Evolutionary conservation across 2,888 invertebrate genomes (phyloP).

Genomic region (Eudemis profundana): DNA sequence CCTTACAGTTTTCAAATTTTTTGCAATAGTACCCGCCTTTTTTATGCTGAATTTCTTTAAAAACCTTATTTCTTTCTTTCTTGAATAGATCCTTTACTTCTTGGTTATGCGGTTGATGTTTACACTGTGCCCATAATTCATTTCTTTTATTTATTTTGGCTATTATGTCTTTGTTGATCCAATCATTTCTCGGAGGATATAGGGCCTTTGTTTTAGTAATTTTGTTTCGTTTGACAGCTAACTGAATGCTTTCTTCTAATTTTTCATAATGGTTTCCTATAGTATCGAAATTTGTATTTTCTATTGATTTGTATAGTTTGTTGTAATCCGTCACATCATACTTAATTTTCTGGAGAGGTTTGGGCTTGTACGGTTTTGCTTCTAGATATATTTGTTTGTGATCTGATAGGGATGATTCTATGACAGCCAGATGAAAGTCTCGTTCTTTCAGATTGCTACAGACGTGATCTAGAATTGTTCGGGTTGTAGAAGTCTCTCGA

Average conservation of each 20-base stretch:
- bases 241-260: background rate
- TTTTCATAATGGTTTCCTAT: background rate
- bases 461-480: slow-evolving; percentile 8
- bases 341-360: background rate
- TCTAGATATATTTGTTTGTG: background rate
- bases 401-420: background rate
- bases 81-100: slow-evolving; percentile 24
- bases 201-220: slow-evolving; percentile 31
- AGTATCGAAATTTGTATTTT: background rate
- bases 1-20: slow-evolving; percentile 39
- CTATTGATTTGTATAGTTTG: background rate
- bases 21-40: slow-evolving; percentile 42
- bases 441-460: background rate
- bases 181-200: slow-evolving; percentile 43
- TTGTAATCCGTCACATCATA: background rate
- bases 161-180: slow-evolving; percentile 45
- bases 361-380: background rate
- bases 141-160: slow-evolving; percentile 43
- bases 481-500: background rate
- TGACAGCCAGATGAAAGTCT: background rate
- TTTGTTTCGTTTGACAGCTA: background rate
- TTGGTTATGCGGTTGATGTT: slow-evolving; percentile 32
- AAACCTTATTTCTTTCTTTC: slow-evolving; percentile 23
- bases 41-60: slow-evolving; percentile 29
- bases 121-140: slow-evolving; percentile 33